Conservation (phyloP, 2,888 invertebrate genomes). For the Tachina lurida region DNA sequence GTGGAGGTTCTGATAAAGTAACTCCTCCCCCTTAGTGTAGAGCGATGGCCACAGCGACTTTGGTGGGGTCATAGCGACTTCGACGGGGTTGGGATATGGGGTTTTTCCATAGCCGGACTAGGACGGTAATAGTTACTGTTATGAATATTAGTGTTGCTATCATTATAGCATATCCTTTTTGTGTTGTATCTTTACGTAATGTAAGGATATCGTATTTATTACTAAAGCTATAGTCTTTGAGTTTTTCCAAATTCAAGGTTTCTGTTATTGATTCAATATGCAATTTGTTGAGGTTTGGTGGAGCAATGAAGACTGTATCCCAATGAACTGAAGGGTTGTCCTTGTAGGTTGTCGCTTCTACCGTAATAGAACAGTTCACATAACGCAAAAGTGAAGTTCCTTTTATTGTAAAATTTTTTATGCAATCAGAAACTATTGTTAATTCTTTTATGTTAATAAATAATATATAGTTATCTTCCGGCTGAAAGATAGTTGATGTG, state of each 20-base stretch:
- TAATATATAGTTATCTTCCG: not conserved
- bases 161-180: not conserved
- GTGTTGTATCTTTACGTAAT: conserved; percentile 5
- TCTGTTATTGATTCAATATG: conserved; percentile 22
- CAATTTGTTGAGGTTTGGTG: conserved; percentile 29
- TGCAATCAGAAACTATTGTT: conserved; percentile 31
- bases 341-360: too few species aligned
- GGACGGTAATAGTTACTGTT: too few species aligned
- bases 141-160: too few species aligned
- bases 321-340: too few species aligned
- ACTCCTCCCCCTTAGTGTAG: too few species aligned
- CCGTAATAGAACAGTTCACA: too few species aligned
- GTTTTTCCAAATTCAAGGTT: conserved; percentile 19
- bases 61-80: too few species aligned
- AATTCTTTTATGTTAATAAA: conserved; percentile 33
- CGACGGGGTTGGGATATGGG: too few species aligned
- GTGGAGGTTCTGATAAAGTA: too few species aligned
- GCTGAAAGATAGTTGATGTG: conserved; percentile 2
- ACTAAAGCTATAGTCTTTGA: conserved; percentile 24
- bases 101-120: too few species aligned
- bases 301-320: not conserved
- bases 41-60: too few species aligned
- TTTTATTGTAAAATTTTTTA: conserved; percentile 31
- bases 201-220: conserved; percentile 10
- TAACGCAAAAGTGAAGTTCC: conserved; percentile 3